Evolutionary conservation across 2,113 vertebrate genomes (phyloP).

Genomic region (Mus musculus): GRCm39 chr2:141392001-141392500

Average conservation of each 20-base stretch:
- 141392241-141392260: neutral
- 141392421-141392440: neutral
- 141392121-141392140: conserved; percentile 9
- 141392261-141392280: neutral
- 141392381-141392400: conserved; percentile 37
- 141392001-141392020: neutral
- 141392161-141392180: conserved; percentile 57
- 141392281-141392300: neutral
- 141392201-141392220: neutral
- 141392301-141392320: neutral
- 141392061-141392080: conserved; percentile 31
- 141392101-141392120: neutral
- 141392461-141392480: neutral
- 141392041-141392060: conserved; percentile 47
- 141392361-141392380: conserved; percentile 48
- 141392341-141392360: conserved; percentile 6
- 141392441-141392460: neutral
- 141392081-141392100: conserved; percentile 17
- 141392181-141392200: neutral
- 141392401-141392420: conserved; percentile 45
- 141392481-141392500: neutral
- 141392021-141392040: neutral
- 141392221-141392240: neutral
- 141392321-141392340: neutral
- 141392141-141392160: neutral